Evolutionary conservation across 1,140 invertebrate species (phyloP), one percentile per base, ranked within the genome.

Genomic region (Plodia interpunctella): DNA sequence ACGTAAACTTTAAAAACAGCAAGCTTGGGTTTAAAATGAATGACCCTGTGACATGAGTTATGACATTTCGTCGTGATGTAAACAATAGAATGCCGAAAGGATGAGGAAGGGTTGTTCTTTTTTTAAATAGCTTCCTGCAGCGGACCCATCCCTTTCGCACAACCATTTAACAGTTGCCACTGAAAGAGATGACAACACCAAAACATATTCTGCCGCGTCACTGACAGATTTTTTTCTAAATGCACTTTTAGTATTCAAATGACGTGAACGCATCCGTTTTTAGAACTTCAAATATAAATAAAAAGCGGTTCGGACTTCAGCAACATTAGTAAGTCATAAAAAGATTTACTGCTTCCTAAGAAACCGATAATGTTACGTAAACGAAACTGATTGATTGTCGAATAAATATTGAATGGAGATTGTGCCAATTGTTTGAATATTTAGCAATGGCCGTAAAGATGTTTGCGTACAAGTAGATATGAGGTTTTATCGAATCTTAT

Each of bases 61-160:
- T 57, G 74, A 71, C 73, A 55, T 80, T 81, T 65, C 58, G 62
- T 63, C 59, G 63, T 25, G 19, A 67, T 58, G 65, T 80, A 80
- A 83, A 82, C 80, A 86, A 84, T 80, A 75, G 75, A 82, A 80
- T 80, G 72, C 70, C 70, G 68, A 80, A 84, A 87, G 86, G 85
- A 82, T 83, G 72, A 83, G 68, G 86, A 84, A 87, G 83, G 86
- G 83, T 87, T 84, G 82, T 78, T 76, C 76, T 85, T 88, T 88
- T 87, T 88, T 87, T 80, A 72, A 78, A 74, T 71, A 70, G 81
- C 82, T 86, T 88, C 83, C 83, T 84, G 80, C 77, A 78, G 71
- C 56, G 51, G 49, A 38, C 50, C 35, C 60, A 54, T 86, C 83
- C 73, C 71, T 58, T 17, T 84, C 74, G 55, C 63, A 58, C 75